Base-by-base conservation (phyloP, 2,113 vertebrate species). In the Centropristis striata region DNA sequence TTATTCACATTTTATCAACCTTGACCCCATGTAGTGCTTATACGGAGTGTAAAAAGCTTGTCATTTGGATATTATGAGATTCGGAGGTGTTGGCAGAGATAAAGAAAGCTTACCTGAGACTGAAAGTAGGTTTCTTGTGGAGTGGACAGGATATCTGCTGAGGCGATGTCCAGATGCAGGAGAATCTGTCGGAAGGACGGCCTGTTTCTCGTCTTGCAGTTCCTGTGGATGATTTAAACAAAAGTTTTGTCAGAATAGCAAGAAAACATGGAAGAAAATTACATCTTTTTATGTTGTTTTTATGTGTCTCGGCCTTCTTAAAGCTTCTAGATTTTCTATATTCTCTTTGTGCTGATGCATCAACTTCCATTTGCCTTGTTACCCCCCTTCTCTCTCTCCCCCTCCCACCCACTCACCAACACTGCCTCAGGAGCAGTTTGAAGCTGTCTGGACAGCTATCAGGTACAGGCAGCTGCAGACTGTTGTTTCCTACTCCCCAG, bases 401-500 rank as follows among this genome's bases (percentile, higher is more conserved):
- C 23, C 14, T 6, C 28, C 55, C 20, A 4, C 23, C 25, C 86
- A n/a, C 96, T 97, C 92, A 99, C 98, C 98, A 99, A 95, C 97
- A 98, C 87, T 99, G 98, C 47, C 95, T 95, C 68, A 99, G 96
- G 54, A 99, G 95, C 78, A 99, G 96, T 93, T 99, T 99, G 95
- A 99, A 99, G 87, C 98, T 98, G 0, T 99, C 98, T 0, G 98
- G 98, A 86, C 98, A 99, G 92, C 96, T 95, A 47, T 98, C 96
- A 25, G 98, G 98, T 4, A 99, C 96, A 8, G 98, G 98, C 91
- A 99, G 95, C 90, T 99, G 97, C 25, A 99, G 96, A 90, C 98
- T 99, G 94, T 99, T 99, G 94, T 98, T 99, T 51, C 98, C 98
- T 49, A 99, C 98, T 1, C 98, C 98, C 98, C 98, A 99, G 86